phyloP scores from a whole-genome alignment of 1,140 invertebrate genomes.

The Bombyx mori region DNA sequence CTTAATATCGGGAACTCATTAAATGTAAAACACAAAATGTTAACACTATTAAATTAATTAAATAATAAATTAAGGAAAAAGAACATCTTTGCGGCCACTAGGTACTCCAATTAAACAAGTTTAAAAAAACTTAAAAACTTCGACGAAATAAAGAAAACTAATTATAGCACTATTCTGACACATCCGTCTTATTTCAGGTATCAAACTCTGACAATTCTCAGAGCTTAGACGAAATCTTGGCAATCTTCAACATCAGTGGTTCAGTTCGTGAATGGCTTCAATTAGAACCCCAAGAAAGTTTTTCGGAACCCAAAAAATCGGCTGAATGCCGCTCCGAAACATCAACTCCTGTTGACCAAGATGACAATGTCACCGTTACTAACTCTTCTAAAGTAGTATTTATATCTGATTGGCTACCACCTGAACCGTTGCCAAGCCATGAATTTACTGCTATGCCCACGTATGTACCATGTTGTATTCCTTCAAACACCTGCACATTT shows the following conservation, averaged over 20 bases:
- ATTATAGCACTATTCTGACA: too few species aligned
- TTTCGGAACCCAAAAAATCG: too few species aligned
- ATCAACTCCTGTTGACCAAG: conserved; percentile 8
- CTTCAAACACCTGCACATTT: too few species aligned
- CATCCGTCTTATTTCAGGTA: conserved; percentile 1
- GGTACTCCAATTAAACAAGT: too few species aligned
- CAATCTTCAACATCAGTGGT: conserved; percentile 48
- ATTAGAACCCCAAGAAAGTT: conserved; percentile 26
- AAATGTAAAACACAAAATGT: too few species aligned
- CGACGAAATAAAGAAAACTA: too few species aligned
- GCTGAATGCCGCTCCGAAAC: too few species aligned
- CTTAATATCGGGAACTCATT: too few species aligned
- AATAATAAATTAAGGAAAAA: too few species aligned
- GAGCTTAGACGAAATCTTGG: conserved; percentile 30
- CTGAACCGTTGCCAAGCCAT: conserved; percentile 35
- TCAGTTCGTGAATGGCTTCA: conserved; percentile 50
- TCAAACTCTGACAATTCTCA: conserved; percentile 3
- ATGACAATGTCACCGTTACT: conserved; percentile 1
- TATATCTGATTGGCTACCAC: conserved; percentile 53
- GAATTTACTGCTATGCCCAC: conserved; percentile 66
- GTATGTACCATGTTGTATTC: conserved; percentile 27
- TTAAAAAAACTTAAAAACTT: too few species aligned
- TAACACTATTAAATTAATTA: too few species aligned
- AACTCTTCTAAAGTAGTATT: conserved; percentile 31
- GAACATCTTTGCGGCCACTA: too few species aligned